phyloP scores from a whole-genome alignment of 1,140 invertebrate genomes.

The Zaprionus capensis region DNA sequence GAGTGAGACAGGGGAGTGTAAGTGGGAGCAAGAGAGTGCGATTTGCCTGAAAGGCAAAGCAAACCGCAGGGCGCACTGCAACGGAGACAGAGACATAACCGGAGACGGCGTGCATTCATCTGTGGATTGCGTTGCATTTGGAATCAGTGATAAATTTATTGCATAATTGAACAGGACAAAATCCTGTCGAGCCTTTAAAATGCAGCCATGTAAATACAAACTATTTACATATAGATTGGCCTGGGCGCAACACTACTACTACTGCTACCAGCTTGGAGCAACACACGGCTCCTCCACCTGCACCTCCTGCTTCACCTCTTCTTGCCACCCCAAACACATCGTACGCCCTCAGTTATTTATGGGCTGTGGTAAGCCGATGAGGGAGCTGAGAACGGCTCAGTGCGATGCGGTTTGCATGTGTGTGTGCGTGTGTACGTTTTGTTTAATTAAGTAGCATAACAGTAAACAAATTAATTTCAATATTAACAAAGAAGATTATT shows the following conservation, averaged over 20 bases:
- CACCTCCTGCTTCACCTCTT: neutral
- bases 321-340: neutral
- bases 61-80: constrained; percentile 29
- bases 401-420: constrained; percentile 15
- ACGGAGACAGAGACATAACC: neutral
- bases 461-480: constrained; percentile 83
- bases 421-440: constrained; percentile 49
- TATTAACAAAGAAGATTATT: constrained; percentile 83
- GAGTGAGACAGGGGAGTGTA: neutral
- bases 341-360: constrained; percentile 64
- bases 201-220: constrained; percentile 59
- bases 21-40: neutral
- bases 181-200: constrained; percentile 66
- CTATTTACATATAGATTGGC: constrained; percentile 55
- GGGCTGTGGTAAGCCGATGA: constrained; percentile 59
- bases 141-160: constrained; percentile 78
- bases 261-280: constrained; percentile 10
- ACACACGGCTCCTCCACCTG: neutral
- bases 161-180: constrained; percentile 79
- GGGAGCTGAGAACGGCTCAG: constrained; percentile 10
- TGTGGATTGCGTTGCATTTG: constrained; percentile 46
- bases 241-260: constrained; percentile 16
- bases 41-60: neutral
- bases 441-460: constrained; percentile 83
- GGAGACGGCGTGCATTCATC: constrained; percentile 24